phyloP scores from a whole-genome alignment of 1,140 invertebrate species.

The Pararge aegeria region DNA sequence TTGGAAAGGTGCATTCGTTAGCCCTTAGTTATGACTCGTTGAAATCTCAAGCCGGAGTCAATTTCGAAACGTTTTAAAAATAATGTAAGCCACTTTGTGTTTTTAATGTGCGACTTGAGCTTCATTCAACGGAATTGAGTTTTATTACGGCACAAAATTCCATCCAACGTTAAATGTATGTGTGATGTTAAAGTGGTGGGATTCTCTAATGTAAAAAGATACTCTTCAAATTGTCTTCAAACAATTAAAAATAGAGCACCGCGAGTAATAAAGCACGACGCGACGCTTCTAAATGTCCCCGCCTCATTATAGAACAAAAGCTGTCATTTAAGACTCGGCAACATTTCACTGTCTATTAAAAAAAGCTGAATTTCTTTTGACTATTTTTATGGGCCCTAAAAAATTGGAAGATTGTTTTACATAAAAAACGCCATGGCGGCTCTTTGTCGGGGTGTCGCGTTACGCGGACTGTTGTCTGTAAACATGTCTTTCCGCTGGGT shows the following conservation, averaged over 20 bases:
- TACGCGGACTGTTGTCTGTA: slow-evolving; percentile 68
- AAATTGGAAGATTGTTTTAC: slow-evolving; percentile 76
- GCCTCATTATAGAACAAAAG: slow-evolving; percentile 77
- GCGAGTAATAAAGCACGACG: slow-evolving; percentile 58
- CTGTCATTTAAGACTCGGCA: slow-evolving; percentile 73
- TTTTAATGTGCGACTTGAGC: slow-evolving; percentile 7
- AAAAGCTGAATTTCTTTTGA: slow-evolving; percentile 72
- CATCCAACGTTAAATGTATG: not conserved
- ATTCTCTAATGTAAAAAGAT: slow-evolving; percentile 48
- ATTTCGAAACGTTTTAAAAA: slow-evolving; percentile 2
- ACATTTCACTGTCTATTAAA: slow-evolving; percentile 77
- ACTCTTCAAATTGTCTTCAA: slow-evolving; percentile 45
- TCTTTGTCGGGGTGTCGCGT: slow-evolving; percentile 69
- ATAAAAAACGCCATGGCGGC: slow-evolving; percentile 67
- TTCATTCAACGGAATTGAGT: slow-evolving; percentile 1
- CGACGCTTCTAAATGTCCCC: slow-evolving; percentile 65
- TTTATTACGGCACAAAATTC: slow-evolving; percentile 14
- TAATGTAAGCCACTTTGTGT: not conserved
- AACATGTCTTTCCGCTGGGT: slow-evolving; percentile 68
- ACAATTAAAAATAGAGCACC: slow-evolving; percentile 67
- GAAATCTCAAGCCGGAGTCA: slow-evolving; percentile 12
- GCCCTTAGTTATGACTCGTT: slow-evolving; percentile 28
- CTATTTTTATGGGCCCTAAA: slow-evolving; percentile 76
- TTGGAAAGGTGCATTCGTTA: slow-evolving; percentile 31
- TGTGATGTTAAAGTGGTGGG: slow-evolving; percentile 32